Evolutionary conservation across 2,113 vertebrate genomes (phyloP), one percentile per base, ranked within the genome.

Genomic region (Ctenodactylus gundi): DNA sequence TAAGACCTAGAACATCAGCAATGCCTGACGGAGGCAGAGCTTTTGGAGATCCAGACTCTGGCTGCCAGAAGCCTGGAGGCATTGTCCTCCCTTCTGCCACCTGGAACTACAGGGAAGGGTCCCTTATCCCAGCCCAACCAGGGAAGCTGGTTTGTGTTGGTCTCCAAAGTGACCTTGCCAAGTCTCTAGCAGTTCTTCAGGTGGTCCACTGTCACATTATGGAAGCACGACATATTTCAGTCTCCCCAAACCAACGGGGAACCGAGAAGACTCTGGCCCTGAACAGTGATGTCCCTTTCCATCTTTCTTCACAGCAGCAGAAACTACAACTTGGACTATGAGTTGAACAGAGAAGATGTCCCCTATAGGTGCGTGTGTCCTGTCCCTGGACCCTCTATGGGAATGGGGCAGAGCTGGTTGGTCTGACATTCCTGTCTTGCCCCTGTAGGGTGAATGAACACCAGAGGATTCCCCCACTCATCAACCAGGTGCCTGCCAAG

Each of bases 381-480:
- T 80, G 27, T 25, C 11, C 18, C 14, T 0, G 1, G n/a, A 60
- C 70, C 75, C 93, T 85, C 60, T n/a, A n/a, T n/a, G 55, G 83
- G 8, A 14, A 15, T 6, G 7, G 0, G 5, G 11, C 11, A 46
- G 51, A 20, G 53, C 58, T 27, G 13, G 55, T 7, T 34, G 57
- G 62, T 55, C 67, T 57, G 46, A 96, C 18, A 4, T 6, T 46
- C 39, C 75, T 46, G n/a, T 53, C 76, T 55, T 85, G 46, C 84
- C 70, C 57, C 60, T 20, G 21, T 62, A 98, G 98, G 80, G 68
- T 96, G 3, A 95, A 94, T 0, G 90, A 97, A 57, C 95, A 95
- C 72, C 98, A 97, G 90, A 97, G 97, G 93, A 98, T 97, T 41
- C 97, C 98, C 3, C 96, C 97, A 0, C 96, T 97, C 70, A 96